phyloP scores from a whole-genome alignment of 1,140 invertebrate genomes.

The Meteorus sp. region DNA sequence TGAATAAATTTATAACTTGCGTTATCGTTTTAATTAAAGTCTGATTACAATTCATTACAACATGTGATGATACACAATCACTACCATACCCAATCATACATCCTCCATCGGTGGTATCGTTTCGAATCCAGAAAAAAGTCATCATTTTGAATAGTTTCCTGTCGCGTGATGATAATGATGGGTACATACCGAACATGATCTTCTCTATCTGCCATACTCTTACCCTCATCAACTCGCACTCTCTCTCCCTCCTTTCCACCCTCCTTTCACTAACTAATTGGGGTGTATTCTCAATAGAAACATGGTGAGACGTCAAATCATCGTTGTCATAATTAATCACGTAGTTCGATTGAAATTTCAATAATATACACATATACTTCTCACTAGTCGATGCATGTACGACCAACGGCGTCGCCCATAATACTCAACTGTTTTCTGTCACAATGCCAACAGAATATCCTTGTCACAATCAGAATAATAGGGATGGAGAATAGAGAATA shows the following conservation, averaged over 20 bases:
- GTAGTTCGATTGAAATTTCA: conserved; percentile 6
- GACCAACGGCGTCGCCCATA: background rate
- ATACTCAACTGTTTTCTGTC: background rate
- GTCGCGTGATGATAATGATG: conserved; percentile 6
- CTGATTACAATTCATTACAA: conserved; percentile 13
- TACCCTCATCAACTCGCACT: no score
- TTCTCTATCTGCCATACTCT: no score
- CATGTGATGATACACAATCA: conserved; percentile 5
- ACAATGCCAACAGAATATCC: background rate
- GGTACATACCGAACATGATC: no score
- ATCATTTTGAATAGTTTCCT: background rate
- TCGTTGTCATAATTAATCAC: conserved; percentile 24
- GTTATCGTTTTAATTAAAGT: conserved; percentile 55
- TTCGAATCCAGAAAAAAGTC: background rate
- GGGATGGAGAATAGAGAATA: conserved; percentile 10
- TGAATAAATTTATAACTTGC: conserved; percentile 61
- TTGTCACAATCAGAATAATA: conserved; percentile 9
- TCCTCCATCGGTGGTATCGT: background rate
- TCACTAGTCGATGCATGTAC: background rate
- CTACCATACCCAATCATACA: conserved; percentile 16
- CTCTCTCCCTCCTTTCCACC: no score
- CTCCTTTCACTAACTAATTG: conserved; percentile 15
- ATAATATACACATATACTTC: background rate
- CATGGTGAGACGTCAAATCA: conserved; percentile 20
- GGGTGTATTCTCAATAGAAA: background rate